Conservation (phyloP, 2,797 vertebrate species). For the Catharus ustulatus region DNA sequence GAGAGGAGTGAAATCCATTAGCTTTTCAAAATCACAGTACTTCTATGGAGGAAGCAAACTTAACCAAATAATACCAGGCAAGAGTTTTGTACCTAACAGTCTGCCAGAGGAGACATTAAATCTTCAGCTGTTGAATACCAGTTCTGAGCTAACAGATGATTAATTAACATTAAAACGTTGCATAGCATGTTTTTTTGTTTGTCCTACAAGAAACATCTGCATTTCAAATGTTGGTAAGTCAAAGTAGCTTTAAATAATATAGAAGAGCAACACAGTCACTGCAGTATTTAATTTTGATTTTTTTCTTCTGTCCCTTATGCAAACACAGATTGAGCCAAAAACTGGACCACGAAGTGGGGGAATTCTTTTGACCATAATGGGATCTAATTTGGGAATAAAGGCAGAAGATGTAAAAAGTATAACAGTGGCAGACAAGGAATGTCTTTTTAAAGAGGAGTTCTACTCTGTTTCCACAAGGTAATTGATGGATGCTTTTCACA, state of each 20-base stretch:
- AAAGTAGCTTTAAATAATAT: constrained; percentile 2
- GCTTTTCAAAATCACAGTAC: neutral
- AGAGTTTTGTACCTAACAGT: neutral
- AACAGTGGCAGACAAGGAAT: constrained; percentile 83
- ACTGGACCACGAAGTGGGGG: constrained; percentile 87
- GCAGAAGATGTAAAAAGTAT: constrained; percentile 85
- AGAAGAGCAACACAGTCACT: neutral
- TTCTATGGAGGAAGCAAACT: neutral
- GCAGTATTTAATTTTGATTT: neutral
- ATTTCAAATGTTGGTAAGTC: neutral
- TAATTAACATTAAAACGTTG: neutral
- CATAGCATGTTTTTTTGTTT: neutral
- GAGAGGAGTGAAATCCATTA: neutral
- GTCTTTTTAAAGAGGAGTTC: constrained; percentile 82
- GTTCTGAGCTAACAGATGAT: constrained; percentile 3
- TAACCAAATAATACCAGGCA: neutral
- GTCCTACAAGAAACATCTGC: neutral
- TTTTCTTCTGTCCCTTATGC: neutral
- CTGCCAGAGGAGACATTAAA: neutral
- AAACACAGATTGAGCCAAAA: constrained; percentile 87
- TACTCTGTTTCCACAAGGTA: constrained; percentile 95
- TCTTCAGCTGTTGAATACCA: neutral
- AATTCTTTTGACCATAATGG: constrained; percentile 89
- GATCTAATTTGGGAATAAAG: constrained; percentile 91
- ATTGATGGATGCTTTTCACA: constrained; percentile 35